Evolutionary conservation across 2,888 invertebrate genomes (phyloP).

Genomic region (Leucophenga maculata): DNA sequence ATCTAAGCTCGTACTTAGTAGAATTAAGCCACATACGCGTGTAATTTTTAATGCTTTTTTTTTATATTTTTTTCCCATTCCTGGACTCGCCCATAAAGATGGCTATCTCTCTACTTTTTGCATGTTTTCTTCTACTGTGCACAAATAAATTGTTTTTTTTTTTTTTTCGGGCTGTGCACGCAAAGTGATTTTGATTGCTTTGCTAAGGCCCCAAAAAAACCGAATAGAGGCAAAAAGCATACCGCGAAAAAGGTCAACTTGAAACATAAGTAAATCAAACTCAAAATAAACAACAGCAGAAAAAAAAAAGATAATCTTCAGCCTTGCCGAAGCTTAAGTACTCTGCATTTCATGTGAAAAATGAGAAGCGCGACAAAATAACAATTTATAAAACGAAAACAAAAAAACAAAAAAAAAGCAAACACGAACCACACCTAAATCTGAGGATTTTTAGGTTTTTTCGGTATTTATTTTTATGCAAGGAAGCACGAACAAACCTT

Average conservation of each 20-base stretch:
- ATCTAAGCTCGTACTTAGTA: too few species aligned
- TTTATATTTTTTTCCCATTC: not conserved
- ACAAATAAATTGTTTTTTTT: not conserved
- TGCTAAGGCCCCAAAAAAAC: too few species aligned
- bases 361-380: too few species aligned
- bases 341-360: conserved; percentile 15
- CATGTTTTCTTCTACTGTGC: not conserved
- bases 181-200: conserved; percentile 18
- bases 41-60: not conserved
- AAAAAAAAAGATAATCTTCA: conserved; percentile 13
- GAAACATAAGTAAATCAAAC: conserved; percentile 7
- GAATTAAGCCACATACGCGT: not conserved
- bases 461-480: too few species aligned
- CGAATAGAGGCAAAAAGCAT: not conserved
- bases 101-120: conserved; percentile 3
- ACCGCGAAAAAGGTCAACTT: conserved; percentile 14
- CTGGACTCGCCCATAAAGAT: conserved; percentile 20
- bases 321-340: conserved; percentile 13
- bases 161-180: too few species aligned
- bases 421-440: not conserved
- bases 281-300: not conserved
- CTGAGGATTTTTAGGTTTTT: not conserved
- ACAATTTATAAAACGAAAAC: too few species aligned
- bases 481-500: conserved; percentile 1
- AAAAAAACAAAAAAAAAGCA: too few species aligned